Conservation (phyloP, 64 coral and sea anemone species). For the Montipora efflorescens region DNA sequence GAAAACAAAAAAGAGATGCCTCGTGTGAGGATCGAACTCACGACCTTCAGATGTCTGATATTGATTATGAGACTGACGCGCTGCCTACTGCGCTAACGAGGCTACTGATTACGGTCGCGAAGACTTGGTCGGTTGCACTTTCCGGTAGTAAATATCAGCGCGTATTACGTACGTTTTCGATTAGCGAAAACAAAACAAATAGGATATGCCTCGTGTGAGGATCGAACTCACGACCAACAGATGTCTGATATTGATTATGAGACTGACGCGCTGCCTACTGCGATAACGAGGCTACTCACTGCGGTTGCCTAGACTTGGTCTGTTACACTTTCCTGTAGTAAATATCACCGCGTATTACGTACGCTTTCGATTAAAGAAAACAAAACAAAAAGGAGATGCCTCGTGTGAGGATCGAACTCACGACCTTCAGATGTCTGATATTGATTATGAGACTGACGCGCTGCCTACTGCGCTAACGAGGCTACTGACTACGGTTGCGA, state of each 20-base stretch:
- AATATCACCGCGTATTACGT: constrained; percentile 37
- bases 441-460: neutral
- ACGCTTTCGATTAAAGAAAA: neutral
- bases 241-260: constrained; percentile 59
- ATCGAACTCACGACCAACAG: constrained; percentile 88
- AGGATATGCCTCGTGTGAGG: constrained; percentile 72
- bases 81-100: constrained; percentile 87
- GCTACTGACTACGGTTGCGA: too few species aligned
- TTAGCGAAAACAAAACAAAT: neutral
- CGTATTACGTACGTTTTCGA: too few species aligned
- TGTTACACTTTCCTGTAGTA: too few species aligned
- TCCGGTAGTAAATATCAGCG: too few species aligned
- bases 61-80: constrained; percentile 84
- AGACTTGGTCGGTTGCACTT: too few species aligned
- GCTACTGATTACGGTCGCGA: constrained; percentile 42
- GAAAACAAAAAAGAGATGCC: constrained; percentile 24
- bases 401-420: constrained; percentile 90
- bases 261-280: constrained; percentile 91
- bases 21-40: constrained; percentile 89
- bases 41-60: constrained; percentile 69
- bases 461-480: too few species aligned
- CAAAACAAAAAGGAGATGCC: neutral
- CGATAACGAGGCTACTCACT: constrained; percentile 66
- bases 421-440: constrained; percentile 66
- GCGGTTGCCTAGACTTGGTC: too few species aligned